A percentile compares a stretch with the other conserved stretches of the same genome.
Conservation (phyloP, 1,140 invertebrate species). For the Pseudomyrmex concolor region DNA sequence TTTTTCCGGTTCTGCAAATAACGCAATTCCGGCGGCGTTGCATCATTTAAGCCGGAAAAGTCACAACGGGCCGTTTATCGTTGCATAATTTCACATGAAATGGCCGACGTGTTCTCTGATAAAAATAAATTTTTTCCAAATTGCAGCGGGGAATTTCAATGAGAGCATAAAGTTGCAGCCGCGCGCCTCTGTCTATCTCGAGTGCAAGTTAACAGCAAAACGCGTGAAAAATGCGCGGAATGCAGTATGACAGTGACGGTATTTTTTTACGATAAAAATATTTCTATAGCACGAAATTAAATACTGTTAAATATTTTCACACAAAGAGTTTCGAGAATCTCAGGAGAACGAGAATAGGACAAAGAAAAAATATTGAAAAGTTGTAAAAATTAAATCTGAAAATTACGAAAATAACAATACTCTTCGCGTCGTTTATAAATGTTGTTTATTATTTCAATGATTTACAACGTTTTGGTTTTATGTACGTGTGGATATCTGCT, state of each 20-base stretch:
- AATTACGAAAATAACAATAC: slow-evolving; percentile 2
- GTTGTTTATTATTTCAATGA: too few species aligned
- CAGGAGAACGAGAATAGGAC: not conserved
- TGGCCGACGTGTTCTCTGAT: slow-evolving; percentile 33
- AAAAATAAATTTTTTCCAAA: slow-evolving; percentile 25
- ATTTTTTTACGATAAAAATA: slow-evolving; percentile 1
- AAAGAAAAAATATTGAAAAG: not conserved
- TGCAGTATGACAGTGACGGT: slow-evolving; percentile 24
- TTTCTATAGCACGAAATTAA: not conserved
- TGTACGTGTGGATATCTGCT: not conserved
- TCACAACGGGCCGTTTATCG: slow-evolving; percentile 32
- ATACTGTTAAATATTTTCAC: too few species aligned
- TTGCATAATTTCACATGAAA: not conserved
- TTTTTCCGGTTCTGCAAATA: slow-evolving; percentile 13
- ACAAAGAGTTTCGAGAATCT: too few species aligned
- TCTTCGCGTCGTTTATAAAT: too few species aligned
- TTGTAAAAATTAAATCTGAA: slow-evolving; percentile 3
- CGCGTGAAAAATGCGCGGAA: not conserved
- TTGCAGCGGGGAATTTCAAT: slow-evolving; percentile 15
- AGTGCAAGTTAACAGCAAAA: slow-evolving; percentile 5
- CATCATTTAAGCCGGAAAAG: slow-evolving; percentile 27
- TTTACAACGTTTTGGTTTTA: too few species aligned
- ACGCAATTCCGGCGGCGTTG: slow-evolving; percentile 27
- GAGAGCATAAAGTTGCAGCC: slow-evolving; percentile 50
- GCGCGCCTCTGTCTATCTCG: too few species aligned